phyloP scores from a whole-genome alignment of 2,113 vertebrate genomes.

The Sardina pilchardus region DNA sequence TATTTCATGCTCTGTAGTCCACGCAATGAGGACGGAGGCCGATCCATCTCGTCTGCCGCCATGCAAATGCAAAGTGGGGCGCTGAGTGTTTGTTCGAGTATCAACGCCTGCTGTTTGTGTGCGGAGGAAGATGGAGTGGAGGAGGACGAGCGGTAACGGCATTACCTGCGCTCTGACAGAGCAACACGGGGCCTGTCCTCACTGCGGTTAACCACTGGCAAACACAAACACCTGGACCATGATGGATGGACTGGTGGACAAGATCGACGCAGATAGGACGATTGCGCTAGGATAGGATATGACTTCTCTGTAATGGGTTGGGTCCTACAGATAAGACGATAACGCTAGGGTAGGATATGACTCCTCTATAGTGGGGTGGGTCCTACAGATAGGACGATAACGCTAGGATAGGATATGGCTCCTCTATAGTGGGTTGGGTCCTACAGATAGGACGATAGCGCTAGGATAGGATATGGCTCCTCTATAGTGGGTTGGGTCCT shows the following conservation, averaged over 20 bases:
- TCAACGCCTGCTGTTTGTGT: background rate
- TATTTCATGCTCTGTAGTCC: slow-evolving; percentile 28
- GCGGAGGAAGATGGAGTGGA: background rate
- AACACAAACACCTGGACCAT: slow-evolving; percentile 72
- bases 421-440: no score
- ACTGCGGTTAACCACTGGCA: slow-evolving; percentile 73
- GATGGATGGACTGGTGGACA: slow-evolving; percentile 82
- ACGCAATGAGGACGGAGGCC: slow-evolving; percentile 38
- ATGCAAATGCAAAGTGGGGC: background rate
- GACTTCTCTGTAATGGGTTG: background rate
- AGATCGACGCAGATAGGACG: slow-evolving; percentile 71
- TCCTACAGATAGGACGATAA: slow-evolving; percentile 52
- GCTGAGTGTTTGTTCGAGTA: background rate
- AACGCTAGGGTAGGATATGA: background rate
- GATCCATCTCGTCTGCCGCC: slow-evolving; percentile 31
- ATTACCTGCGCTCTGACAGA: slow-evolving; percentile 67
- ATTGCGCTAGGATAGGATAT: background rate
- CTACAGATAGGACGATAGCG: slow-evolving; percentile 52
- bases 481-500: no score
- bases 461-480: background rate
- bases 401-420: background rate
- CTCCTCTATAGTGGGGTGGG: background rate
- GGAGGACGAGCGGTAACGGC: slow-evolving; percentile 39
- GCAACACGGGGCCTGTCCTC: slow-evolving; percentile 69
- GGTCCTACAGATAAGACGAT: slow-evolving; percentile 53